phyloP scores from a whole-genome alignment of 2,797 vertebrate genomes.

The Phataginus tetradactyla region DNA sequence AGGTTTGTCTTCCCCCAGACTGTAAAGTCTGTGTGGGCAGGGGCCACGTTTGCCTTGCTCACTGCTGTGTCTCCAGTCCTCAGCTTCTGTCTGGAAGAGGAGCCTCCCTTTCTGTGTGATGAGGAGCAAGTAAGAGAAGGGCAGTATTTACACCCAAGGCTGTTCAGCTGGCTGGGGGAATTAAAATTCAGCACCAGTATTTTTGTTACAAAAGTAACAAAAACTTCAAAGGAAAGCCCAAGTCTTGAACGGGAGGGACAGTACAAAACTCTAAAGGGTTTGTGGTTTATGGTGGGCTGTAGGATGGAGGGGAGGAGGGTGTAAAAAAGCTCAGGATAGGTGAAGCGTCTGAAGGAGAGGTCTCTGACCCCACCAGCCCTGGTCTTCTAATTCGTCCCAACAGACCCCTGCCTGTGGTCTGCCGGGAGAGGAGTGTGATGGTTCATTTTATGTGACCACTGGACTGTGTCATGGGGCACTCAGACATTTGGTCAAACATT shows the following conservation, averaged over 20 bases:
- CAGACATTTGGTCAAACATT: background rate
- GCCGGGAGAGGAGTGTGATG: background rate
- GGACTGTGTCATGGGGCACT: background rate
- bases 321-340: background rate
- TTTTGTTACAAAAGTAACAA: background rate
- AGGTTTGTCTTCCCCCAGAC: background rate
- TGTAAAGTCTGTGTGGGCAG: background rate
- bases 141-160: background rate
- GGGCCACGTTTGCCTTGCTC: background rate
- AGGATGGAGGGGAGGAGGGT: rapidly evolving
- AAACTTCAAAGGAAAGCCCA: background rate
- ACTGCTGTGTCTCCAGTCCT: too few species aligned
- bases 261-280: background rate
- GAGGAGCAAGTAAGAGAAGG: background rate
- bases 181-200: background rate
- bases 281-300: background rate
- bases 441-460: background rate
- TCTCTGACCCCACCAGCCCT: background rate
- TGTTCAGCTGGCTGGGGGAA: background rate
- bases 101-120: background rate
- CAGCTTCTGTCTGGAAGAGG: background rate
- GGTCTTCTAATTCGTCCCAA: background rate
- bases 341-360: background rate
- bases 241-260: background rate
- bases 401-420: background rate